These are phyloP conservation scores for Phoenicopterus ruber DNA, from an alignment of 2,113 vertebrate genomes.

Conservation along the genomic window DNA sequence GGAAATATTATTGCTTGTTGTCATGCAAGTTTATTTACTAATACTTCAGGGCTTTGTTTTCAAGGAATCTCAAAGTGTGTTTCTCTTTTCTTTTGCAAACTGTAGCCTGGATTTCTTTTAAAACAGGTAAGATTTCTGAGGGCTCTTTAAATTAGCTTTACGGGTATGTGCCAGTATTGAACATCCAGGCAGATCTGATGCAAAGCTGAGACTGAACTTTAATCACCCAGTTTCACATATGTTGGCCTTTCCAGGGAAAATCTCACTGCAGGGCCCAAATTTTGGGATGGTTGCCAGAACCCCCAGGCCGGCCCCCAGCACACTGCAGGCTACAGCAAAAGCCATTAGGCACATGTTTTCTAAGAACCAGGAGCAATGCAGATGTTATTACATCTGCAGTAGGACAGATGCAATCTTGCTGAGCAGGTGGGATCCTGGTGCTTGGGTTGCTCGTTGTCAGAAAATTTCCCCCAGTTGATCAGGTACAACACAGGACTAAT, in stretches of 20 bases:
- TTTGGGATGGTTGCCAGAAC: background rate
- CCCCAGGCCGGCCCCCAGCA: background rate
- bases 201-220: background rate
- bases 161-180: background rate
- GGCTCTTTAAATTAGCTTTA: slow-evolving; percentile 11
- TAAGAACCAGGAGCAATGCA: background rate
- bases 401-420: background rate
- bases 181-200: background rate
- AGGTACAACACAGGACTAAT: background rate
- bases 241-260: background rate
- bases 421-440: background rate
- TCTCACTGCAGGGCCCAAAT: background rate
- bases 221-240: background rate
- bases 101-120: slow-evolving; percentile 59
- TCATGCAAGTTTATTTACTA: slow-evolving; percentile 6
- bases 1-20: slow-evolving; percentile 10
- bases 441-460: background rate
- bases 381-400: slow-evolving; percentile 28
- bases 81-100: slow-evolving; percentile 50
- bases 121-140: slow-evolving; percentile 50
- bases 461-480: background rate
- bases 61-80: slow-evolving; percentile 38
- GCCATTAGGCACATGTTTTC: background rate
- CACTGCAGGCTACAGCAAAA: background rate
- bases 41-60: slow-evolving; percentile 44